phyloP scores from a whole-genome alignment of 2,888 invertebrate species.

The Phytoseiulus persimilis region DNA sequence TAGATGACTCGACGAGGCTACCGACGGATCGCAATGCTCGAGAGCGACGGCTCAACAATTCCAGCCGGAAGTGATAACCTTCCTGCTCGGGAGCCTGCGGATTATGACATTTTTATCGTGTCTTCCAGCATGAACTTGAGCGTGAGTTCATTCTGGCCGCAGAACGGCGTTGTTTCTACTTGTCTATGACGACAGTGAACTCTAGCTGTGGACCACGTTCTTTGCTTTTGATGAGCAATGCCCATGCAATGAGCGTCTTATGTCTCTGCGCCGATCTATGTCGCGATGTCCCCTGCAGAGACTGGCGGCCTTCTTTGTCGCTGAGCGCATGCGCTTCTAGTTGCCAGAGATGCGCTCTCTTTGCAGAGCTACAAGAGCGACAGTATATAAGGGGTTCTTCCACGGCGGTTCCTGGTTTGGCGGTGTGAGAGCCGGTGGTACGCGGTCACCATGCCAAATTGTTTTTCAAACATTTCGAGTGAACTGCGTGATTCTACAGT shows the following conservation, averaged over 20 bases:
- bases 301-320: neutral
- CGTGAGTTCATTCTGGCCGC: too few relatives aligned
- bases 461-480: neutral
- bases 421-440: conserved; percentile 16
- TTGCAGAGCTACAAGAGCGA: neutral
- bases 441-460: neutral
- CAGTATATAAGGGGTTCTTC: conserved; percentile 1
- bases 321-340: neutral
- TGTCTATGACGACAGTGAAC: too few relatives aligned
- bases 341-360: neutral
- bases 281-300: neutral
- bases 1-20: too few relatives aligned
- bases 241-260: neutral
- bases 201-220: neutral
- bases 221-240: neutral
- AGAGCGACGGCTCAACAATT: too few relatives aligned
- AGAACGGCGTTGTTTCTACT: too few relatives aligned
- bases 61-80: too few relatives aligned
- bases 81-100: too few relatives aligned
- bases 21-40: too few relatives aligned
- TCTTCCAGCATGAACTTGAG: too few relatives aligned
- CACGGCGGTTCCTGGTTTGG: conserved; percentile 37
- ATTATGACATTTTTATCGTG: too few relatives aligned
- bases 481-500: neutral
- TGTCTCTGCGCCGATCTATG: neutral